These are phyloP conservation scores for Leucoraja ocellata DNA, from an alignment of 2,797 vertebrate species.

Conservation along the genomic window DNA sequence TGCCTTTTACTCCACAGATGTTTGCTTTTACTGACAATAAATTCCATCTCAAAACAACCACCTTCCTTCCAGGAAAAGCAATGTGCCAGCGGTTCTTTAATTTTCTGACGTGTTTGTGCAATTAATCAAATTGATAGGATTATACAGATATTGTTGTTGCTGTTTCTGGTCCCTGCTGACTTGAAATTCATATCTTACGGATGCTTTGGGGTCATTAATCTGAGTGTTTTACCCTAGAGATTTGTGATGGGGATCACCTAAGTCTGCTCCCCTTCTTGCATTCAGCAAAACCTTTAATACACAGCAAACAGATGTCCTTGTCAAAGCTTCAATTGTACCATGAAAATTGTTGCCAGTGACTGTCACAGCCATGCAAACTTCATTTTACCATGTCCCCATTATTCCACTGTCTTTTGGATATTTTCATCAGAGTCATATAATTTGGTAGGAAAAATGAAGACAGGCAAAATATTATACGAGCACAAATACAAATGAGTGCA, in stretches of 20 bases:
- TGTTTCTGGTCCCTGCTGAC: background rate
- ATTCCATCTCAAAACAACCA: too few species aligned
- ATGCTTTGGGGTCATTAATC: conserved; percentile 5
- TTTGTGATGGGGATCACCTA: background rate
- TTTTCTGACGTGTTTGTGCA: background rate
- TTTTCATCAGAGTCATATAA: too few species aligned
- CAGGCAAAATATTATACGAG: too few species aligned
- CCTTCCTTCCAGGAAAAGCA: background rate
- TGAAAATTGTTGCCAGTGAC: background rate
- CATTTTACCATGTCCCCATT: background rate
- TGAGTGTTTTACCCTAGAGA: background rate
- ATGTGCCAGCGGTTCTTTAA: background rate
- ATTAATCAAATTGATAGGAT: background rate
- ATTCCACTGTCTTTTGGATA: background rate
- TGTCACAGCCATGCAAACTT: background rate
- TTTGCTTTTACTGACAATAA: conserved; percentile 40
- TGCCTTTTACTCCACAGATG: conserved; percentile 35
- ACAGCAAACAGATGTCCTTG: background rate
- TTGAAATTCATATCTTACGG: background rate
- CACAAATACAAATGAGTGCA: too few species aligned
- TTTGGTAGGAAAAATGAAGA: too few species aligned
- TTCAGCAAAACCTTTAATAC: background rate
- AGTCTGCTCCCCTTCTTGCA: background rate
- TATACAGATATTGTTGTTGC: background rate
- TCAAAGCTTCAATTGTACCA: too few species aligned